These are phyloP conservation scores for Coendou prehensilis DNA, from an alignment of 2,797 vertebrate genomes.

Conservation along the genomic window DNA sequence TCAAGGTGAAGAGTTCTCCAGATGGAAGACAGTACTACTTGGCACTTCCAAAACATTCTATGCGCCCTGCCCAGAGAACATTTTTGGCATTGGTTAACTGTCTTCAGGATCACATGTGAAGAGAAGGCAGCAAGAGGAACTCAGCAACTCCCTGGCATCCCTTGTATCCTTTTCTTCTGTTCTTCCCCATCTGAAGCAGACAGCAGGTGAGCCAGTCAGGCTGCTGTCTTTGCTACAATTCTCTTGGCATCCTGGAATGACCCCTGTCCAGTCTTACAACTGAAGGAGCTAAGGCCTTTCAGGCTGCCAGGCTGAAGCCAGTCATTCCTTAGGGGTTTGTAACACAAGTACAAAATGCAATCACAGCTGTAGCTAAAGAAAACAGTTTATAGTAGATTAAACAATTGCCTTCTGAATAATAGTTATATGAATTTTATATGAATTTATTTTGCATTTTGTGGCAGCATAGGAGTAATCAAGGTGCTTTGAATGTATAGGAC, in stretches of 20 bases:
- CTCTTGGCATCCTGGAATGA: neutral
- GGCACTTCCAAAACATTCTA: neutral
- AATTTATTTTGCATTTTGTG: slow-evolving; percentile 53
- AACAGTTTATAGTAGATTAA: slow-evolving; percentile 41
- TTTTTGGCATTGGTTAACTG: neutral
- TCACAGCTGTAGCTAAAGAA: slow-evolving; percentile 13
- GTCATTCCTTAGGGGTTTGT: neutral
- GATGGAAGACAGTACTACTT: neutral
- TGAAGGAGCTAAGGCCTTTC: neutral
- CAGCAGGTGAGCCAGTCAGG: neutral
- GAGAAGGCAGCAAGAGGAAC: neutral
- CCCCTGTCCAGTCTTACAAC: neutral
- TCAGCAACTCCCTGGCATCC: neutral
- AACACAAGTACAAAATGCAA: slow-evolving; percentile 53
- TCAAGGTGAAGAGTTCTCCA: neutral
- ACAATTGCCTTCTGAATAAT: neutral
- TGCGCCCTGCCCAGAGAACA: neutral
- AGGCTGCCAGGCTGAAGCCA: neutral
- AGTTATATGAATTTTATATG: neutral
- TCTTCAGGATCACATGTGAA: neutral
- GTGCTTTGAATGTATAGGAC: neutral
- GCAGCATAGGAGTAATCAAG: neutral
- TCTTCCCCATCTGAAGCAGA: neutral
- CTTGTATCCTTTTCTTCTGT: neutral
- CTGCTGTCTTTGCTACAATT: neutral